Evolutionary conservation across 1,140 invertebrate genomes (phyloP).

Genomic region (Drosophila busckii): DNA sequence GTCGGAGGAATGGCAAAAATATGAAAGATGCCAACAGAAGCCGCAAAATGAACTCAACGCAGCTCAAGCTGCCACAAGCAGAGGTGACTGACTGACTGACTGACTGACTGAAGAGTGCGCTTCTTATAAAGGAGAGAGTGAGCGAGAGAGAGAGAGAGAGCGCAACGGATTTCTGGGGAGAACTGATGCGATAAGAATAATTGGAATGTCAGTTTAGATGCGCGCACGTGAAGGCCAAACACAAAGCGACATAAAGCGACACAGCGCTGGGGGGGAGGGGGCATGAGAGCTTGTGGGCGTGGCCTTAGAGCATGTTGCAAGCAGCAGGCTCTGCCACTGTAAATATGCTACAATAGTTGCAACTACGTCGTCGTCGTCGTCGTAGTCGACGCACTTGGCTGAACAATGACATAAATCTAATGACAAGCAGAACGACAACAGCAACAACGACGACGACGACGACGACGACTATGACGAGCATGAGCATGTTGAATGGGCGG

Average conservation of each 20-base stretch:
- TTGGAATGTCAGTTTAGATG: constrained; percentile 68
- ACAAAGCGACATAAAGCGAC: constrained; percentile 55
- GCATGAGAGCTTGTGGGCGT: constrained; percentile 13
- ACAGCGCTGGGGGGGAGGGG: no score
- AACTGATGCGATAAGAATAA: constrained; percentile 62
- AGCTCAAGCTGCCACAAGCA: background rate
- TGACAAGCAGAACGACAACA: constrained; percentile 55
- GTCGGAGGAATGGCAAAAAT: constrained; percentile 15
- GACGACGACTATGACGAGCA: background rate
- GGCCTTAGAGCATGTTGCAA: constrained; percentile 33
- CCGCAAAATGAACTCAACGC: constrained; percentile 40
- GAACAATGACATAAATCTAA: constrained; percentile 65
- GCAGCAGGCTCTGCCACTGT: constrained; percentile 10
- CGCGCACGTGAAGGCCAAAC: constrained; percentile 56
- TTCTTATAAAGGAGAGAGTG: constrained; percentile 35
- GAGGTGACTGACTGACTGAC: constrained; percentile 18
- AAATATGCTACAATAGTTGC: constrained; percentile 48
- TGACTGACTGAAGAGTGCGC: constrained; percentile 49
- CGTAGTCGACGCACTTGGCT: constrained; percentile 52
- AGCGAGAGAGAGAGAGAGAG: no score
- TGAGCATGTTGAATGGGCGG: constrained; percentile 18
- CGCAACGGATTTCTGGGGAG: background rate
- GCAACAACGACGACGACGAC: constrained; percentile 18
- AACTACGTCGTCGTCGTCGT: constrained; percentile 13
- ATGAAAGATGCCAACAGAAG: constrained; percentile 47